Base-by-base conservation (phyloP, 2,113 vertebrate species). In the Dipodomys ordii region DNA sequence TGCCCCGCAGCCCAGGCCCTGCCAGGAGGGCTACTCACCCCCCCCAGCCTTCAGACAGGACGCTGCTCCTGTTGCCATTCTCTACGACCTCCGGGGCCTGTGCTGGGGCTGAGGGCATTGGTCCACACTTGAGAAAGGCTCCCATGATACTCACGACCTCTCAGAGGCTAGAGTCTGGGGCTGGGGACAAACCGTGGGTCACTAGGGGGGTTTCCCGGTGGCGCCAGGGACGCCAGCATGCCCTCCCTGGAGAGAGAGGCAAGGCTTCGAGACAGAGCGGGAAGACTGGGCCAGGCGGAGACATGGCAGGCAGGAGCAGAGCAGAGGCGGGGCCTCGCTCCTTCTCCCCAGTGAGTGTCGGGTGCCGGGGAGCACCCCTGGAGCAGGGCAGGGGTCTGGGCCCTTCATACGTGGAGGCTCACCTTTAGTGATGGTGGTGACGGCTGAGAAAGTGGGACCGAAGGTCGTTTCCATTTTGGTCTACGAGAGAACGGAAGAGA, bases 401-500 rank as follows among this genome's bases (percentile, higher is more conserved):
- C 49, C 39, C 18, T 16, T 60, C 46, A 39, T 11, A 18, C 16
- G 74, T 27, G 72, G 0, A 25, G 30, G 87, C 98, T 98, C 95
- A 99, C 99, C 98, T 99, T 99, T 99, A 27, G 98, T 98, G 98
- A 99, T 99, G 93, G 99, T 98, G 2, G 99, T 98, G 87, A 99
- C 99, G 0, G 99, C 97, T 20, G 99, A 98, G 96, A 99, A 99
- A 53, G 99, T 98, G 0, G 99, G 98, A 44, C 99, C 99, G 69
- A 99, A 99, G 39, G 99, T 98, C 12, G 99, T 98, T 97, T 99
- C 99, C 99, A 99, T 99, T 98, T 98, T 99, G 96, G 98, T 98
- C 99, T 99, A 97, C 97, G 95, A 10, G 81, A 78, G 22, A 96
- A 97, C 3, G 79, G 83, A 88, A 68, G 57, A 80, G 62, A 53